These are phyloP conservation scores for Ciconia nigra DNA, from an alignment of 2,797 vertebrate species.

Conservation along the genomic window DNA sequence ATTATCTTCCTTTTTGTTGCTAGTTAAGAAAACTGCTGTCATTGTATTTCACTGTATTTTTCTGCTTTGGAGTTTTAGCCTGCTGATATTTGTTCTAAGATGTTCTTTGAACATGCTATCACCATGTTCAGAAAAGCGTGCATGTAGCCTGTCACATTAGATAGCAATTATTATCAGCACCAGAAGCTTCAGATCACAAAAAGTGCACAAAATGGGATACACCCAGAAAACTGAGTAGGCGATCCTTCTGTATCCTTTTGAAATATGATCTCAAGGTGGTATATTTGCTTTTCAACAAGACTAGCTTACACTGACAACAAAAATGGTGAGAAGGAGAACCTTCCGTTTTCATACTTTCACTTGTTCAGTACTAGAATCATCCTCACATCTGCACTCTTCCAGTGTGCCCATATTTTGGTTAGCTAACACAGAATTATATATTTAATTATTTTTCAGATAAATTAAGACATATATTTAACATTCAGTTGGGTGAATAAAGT, in stretches of 20 bases:
- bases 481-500: not conserved
- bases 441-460: not conserved
- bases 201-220: not conserved
- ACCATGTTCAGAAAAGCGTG: accelerated
- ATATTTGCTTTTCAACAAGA: not conserved
- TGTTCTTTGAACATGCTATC: not conserved
- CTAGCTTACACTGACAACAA: not conserved
- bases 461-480: not conserved
- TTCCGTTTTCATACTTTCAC: not conserved
- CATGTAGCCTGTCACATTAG: not conserved
- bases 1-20: not conserved
- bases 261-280: not conserved
- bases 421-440: not conserved
- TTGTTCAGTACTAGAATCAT: not conserved
- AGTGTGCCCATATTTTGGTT: not conserved
- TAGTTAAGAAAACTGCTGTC: not conserved
- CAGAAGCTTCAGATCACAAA: not conserved
- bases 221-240: not conserved
- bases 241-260: not conserved
- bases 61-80: not conserved
- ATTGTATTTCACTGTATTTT: not conserved
- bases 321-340: not conserved
- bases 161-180: conserved; percentile 33
- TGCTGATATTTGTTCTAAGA: not conserved
- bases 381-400: not conserved